Conservation (phyloP, 2,888 invertebrate genomes). For the Linnaemya vulpina region DNA sequence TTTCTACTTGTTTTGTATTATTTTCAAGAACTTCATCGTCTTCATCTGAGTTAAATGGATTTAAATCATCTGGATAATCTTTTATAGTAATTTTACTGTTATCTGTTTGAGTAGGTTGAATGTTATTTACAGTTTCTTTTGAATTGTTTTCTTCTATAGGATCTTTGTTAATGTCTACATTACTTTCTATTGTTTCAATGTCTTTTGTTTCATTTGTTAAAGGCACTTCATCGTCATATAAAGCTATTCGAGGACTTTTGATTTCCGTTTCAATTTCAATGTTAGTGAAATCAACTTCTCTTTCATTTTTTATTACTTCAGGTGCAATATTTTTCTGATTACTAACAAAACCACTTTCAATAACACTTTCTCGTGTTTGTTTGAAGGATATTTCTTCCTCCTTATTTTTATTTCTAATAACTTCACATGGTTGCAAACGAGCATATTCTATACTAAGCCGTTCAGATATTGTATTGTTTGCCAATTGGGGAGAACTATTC, state of each 20-base stretch:
- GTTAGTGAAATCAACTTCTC: constrained; percentile 15
- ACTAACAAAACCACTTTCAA: background rate
- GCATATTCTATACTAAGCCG: constrained; percentile 78
- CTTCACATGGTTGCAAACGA: constrained; percentile 79
- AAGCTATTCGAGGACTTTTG: constrained; percentile 36
- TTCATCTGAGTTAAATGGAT: constrained; percentile 91
- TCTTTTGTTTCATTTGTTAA: constrained; percentile 68
- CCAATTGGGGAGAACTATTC: constrained; percentile 61
- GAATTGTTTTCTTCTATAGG: constrained; percentile 28
- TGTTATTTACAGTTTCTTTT: constrained; percentile 30
- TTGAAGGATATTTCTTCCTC: constrained; percentile 21
- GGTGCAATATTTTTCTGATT: background rate
- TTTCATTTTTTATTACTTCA: constrained; percentile 8
- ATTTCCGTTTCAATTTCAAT: constrained; percentile 56
- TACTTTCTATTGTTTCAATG: constrained; percentile 57
- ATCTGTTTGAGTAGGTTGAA: constrained; percentile 41
- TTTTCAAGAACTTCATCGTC: constrained; percentile 81
- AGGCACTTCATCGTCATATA: constrained; percentile 71
- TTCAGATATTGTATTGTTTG: constrained; percentile 74
- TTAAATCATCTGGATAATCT: constrained; percentile 90
- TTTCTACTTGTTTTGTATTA: constrained; percentile 76
- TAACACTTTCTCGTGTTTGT: background rate
- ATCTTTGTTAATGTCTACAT: constrained; percentile 47
- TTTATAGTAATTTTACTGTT: constrained; percentile 68
- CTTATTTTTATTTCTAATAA: constrained; percentile 75